A percentile compares a stretch with the other conserved stretches of the same genome.
These are phyloP conservation scores for Ciconia boyciana DNA, from an alignment of 2,113 vertebrate genomes.

Conservation along the genomic window DNA sequence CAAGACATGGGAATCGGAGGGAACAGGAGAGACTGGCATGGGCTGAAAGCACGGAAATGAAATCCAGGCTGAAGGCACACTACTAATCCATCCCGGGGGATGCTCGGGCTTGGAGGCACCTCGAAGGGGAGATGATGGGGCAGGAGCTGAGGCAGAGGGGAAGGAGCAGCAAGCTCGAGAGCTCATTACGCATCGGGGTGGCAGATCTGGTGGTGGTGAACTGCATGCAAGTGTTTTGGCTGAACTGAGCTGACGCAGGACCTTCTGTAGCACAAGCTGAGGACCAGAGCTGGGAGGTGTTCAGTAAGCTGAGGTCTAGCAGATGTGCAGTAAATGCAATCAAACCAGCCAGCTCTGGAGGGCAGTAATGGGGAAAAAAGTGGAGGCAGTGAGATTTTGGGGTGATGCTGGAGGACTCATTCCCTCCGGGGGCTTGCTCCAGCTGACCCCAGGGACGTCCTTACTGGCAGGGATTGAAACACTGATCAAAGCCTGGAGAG, in stretches of 20 bases:
- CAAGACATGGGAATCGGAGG: accelerated
- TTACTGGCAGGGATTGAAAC: background rate
- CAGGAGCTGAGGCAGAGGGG: background rate
- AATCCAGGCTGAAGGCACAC: background rate
- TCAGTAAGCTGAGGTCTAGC: background rate
- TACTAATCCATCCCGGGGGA: background rate
- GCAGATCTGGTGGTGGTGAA: accelerated
- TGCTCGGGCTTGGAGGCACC: accelerated
- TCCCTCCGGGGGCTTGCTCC: background rate
- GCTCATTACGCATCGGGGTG: accelerated
- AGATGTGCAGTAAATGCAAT: background rate
- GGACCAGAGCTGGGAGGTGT: background rate
- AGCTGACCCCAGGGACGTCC: background rate
- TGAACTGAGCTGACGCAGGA: background rate
- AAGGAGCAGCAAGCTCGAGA: background rate
- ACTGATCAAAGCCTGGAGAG: background rate
- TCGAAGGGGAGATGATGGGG: background rate
- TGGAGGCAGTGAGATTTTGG: background rate
- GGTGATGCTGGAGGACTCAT: background rate
- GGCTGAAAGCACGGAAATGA: accelerated
- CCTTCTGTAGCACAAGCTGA: background rate
- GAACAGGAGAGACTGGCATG: background rate
- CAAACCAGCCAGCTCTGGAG: background rate
- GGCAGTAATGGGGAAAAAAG: background rate
- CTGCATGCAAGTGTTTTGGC: background rate